Base-by-base conservation (phyloP, 2,113 vertebrate genomes). In the Perccottus glenii region DNA sequence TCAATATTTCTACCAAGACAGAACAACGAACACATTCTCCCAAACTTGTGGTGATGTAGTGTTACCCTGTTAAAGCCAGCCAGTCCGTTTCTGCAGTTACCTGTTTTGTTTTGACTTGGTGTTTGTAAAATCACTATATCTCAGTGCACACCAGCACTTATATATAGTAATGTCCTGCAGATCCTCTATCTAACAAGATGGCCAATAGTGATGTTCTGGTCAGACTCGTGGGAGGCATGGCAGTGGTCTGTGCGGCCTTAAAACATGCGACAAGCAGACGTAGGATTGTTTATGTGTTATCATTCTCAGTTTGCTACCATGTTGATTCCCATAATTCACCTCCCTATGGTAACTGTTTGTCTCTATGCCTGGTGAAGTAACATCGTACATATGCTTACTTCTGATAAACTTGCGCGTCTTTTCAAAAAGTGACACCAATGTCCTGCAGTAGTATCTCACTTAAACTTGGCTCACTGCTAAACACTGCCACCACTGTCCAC, bases 1-100 rank as follows among this genome's bases (percentile, higher is more conserved):
- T 84, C 77, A 75, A 77, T 84, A 85, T 88, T 88, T 88, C 80
- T 87, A 88, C 81, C 71, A 70, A 75, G 72, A 81, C 72, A 85
- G 80, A 86, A 79, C 69, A 70, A 59, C 85, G 62, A 61, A 82
- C 58, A 84, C 66, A 56, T 85, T 84, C 75, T 86, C 68, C 79
- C 65, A 67, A 77, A 57, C 71, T 73, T 42, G 78, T 84, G 78
- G 63, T 86, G 64, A 85, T 77, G 82, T 83, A 75, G 80, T 74
- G 82, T 87, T 76, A 85, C 67, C 77, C 74, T 84, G 81, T 85
- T 73, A 86, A 89, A 65, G 84, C 87, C 67, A 76, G 67, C 87
- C 81, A 79, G 32, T 38, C 73, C 73, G 33, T 71, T 84, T 78
- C 70, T 78, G 78, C 71, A 75, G 62, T 63, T 70, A 51, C 40